A percentile compares a stretch with the other conserved stretches of the same genome.
Conservation (phyloP, 2,888 invertebrate species). For the Arrhopalites spinosus region DNA sequence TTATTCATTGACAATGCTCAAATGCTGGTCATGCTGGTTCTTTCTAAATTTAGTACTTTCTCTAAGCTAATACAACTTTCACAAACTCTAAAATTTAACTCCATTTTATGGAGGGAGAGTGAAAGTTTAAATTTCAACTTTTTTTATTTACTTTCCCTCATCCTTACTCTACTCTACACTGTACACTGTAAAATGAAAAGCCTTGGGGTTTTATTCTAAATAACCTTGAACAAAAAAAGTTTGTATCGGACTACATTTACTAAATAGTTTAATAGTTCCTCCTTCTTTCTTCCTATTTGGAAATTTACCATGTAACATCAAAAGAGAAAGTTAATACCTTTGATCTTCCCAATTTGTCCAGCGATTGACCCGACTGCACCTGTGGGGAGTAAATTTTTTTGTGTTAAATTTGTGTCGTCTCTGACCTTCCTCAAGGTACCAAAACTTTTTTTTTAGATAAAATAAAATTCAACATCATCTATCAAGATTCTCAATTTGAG, state of each 20-base stretch:
- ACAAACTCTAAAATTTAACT: too few species aligned
- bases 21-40: neutral
- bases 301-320: too few species aligned
- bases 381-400: neutral
- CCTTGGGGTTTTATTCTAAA: too few species aligned
- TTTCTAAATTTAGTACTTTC: neutral
- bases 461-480: neutral
- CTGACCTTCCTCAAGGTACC: neutral
- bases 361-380: slow-evolving; percentile 73
- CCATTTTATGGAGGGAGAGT: too few species aligned
- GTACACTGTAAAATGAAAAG: too few species aligned
- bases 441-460: neutral
- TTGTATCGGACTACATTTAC: too few species aligned
- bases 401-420: neutral
- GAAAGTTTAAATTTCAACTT: neutral
- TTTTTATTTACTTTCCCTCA: neutral
- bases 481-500: neutral
- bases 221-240: too few species aligned
- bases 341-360: slow-evolving; percentile 77
- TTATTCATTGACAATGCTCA: neutral
- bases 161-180: too few species aligned
- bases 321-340: too few species aligned
- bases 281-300: too few species aligned
- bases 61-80: too few species aligned
- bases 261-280: too few species aligned